These are phyloP conservation scores for Lycorma delicatula DNA, from an alignment of 1,140 invertebrate genomes.

Conservation along the genomic window DNA sequence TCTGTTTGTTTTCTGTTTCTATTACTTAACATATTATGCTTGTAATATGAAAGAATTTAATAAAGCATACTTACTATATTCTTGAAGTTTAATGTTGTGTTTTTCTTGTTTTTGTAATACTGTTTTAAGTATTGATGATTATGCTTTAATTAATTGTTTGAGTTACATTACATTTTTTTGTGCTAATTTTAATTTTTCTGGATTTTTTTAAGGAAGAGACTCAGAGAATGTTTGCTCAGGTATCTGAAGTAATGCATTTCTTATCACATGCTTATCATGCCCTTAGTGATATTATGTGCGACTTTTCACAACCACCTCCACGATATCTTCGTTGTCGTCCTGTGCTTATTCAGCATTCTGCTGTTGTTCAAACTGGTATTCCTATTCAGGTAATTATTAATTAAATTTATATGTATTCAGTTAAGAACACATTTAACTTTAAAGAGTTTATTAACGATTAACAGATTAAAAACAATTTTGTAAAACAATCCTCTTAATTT, in stretches of 20 bases:
- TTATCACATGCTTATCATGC: constrained; percentile 80
- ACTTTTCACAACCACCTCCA: constrained; percentile 56
- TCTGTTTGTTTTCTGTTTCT: too few species aligned
- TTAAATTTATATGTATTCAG: too few species aligned
- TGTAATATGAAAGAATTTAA: too few species aligned
- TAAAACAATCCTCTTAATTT: background rate
- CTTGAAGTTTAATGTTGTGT: too few species aligned
- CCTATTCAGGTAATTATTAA: constrained; percentile 54
- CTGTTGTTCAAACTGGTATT: constrained; percentile 50
- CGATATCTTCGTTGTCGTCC: constrained; percentile 59
- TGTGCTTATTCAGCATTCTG: constrained; percentile 59
- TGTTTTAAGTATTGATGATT: too few species aligned
- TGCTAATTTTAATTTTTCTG: too few species aligned
- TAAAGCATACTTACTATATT: too few species aligned
- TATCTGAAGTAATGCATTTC: constrained; percentile 71
- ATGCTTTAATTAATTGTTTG: too few species aligned
- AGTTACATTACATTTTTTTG: too few species aligned
- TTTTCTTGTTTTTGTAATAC: too few species aligned
- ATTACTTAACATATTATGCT: too few species aligned
- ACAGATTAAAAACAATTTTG: background rate
- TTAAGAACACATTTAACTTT: too few species aligned
- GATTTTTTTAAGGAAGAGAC: constrained; percentile 42
- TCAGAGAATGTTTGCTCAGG: constrained; percentile 57
- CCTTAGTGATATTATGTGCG: constrained; percentile 74
- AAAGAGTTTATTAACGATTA: background rate